These are phyloP conservation scores for Menura novaehollandiae DNA, from an alignment of 2,113 vertebrate species.

Conservation along the genomic window DNA sequence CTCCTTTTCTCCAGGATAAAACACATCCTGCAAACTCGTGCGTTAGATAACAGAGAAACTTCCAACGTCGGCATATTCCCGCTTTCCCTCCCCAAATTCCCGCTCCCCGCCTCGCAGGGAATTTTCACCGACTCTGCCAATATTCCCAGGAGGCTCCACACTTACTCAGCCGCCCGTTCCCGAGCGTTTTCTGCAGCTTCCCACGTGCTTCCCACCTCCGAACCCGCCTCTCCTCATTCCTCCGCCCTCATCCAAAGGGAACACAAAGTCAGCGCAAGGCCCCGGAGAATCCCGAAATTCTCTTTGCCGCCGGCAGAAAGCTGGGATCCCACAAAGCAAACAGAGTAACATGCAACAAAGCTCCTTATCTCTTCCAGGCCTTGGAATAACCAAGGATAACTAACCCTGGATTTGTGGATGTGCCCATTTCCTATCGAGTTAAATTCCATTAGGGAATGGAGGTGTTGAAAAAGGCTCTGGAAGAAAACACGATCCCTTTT, in stretches of 20 bases:
- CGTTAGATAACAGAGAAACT: fast-evolving
- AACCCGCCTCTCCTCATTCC: not conserved
- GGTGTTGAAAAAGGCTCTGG: not conserved
- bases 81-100: not conserved
- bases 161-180: not conserved
- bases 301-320: not conserved
- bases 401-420: not conserved
- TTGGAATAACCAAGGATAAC: not conserved
- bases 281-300: not conserved
- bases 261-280: not conserved
- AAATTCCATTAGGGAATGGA: not conserved
- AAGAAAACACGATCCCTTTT: not conserved
- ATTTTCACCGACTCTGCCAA: not conserved
- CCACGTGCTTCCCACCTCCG: not conserved
- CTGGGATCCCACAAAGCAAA: not conserved
- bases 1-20: not conserved
- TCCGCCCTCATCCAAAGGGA: not conserved
- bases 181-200: not conserved
- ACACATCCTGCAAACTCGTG: fast-evolving
- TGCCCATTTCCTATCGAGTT: not conserved
- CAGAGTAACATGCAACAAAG: not conserved
- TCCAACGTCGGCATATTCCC: fast-evolving
- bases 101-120: not conserved
- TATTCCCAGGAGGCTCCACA: not conserved
- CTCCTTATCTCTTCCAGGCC: not conserved